These are phyloP conservation scores for Shinisaurus crocodilurus DNA, from an alignment of 2,113 vertebrate species.

Conservation along the genomic window DNA sequence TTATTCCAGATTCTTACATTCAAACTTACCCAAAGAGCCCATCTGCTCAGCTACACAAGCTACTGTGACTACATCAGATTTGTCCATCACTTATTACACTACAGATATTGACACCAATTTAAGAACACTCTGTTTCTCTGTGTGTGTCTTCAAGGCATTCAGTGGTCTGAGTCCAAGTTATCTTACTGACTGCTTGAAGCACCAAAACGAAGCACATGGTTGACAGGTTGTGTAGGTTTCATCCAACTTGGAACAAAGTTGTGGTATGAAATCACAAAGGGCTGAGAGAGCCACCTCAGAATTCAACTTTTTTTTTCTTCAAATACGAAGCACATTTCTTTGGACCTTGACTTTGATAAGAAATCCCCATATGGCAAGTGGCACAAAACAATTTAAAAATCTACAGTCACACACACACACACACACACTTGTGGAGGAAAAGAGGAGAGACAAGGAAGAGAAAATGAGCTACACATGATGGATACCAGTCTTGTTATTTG, in stretches of 20 bases:
- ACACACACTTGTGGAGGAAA: background rate
- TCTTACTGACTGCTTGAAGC: constrained; percentile 41
- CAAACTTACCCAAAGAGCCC: constrained; percentile 26
- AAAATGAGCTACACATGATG: constrained; percentile 24
- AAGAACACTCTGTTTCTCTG: constrained; percentile 43
- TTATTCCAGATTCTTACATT: constrained; percentile 28
- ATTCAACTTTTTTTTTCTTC: constrained; percentile 6
- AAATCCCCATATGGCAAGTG: constrained; percentile 32
- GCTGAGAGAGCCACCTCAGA: constrained; percentile 30
- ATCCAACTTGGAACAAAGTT: constrained; percentile 43
- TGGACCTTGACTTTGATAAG: constrained; percentile 30
- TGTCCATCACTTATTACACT: constrained; percentile 30
- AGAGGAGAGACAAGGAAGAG: background rate
- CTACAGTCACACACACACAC: too few relatives aligned
- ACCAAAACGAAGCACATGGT: constrained; percentile 40
- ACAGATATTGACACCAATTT: constrained; percentile 41
- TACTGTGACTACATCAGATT: constrained; percentile 22
- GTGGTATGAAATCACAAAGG: constrained; percentile 22
- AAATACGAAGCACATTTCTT: constrained; percentile 30
- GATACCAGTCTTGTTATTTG: constrained; percentile 30
- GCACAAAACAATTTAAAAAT: constrained; percentile 16
- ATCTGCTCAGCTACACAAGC: constrained; percentile 36
- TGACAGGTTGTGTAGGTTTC: constrained; percentile 40
- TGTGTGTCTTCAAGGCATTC: constrained; percentile 41
- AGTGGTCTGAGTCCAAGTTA: constrained; percentile 40